These are phyloP conservation scores for Plotosus lineatus DNA, from an alignment of 2,113 vertebrate genomes.

Conservation along the genomic window DNA sequence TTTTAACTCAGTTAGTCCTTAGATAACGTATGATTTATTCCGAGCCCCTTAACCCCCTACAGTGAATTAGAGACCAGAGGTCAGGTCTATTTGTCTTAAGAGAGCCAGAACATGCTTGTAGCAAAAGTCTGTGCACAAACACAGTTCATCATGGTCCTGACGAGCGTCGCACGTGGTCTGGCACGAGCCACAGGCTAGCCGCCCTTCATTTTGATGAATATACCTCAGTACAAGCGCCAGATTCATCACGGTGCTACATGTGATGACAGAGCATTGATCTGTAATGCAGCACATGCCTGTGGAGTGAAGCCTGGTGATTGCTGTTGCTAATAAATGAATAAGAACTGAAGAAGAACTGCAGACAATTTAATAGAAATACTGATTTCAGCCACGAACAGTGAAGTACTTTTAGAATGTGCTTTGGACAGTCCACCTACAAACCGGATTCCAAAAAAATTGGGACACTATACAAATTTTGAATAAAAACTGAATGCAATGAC, in stretches of 20 bases:
- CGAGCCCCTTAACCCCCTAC: slow-evolving; percentile 66
- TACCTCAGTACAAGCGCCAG: slow-evolving; percentile 61
- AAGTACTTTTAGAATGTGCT: not conserved
- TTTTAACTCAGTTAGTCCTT: slow-evolving; percentile 23
- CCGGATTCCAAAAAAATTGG: no score
- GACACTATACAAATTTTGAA: no score
- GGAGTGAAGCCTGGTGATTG: slow-evolving; percentile 23
- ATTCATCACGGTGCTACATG: slow-evolving; percentile 71
- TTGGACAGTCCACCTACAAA: not conserved
- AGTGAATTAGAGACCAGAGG: slow-evolving; percentile 74
- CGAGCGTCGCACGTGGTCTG: slow-evolving; percentile 66
- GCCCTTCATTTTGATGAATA: slow-evolving; percentile 76
- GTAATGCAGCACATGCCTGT: slow-evolving; percentile 54
- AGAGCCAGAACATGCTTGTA: slow-evolving; percentile 68
- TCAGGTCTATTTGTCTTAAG: slow-evolving; percentile 75
- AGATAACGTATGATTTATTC: slow-evolving; percentile 71
- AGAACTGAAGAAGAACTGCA: not conserved
- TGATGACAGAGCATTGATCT: slow-evolving; percentile 70
- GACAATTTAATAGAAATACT: not conserved
- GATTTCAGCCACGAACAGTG: not conserved
- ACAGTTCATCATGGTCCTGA: slow-evolving; percentile 75
- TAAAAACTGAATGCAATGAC: no score
- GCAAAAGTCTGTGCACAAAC: slow-evolving; percentile 72
- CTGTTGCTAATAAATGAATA: slow-evolving; percentile 18
- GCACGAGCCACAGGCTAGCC: slow-evolving; percentile 65